Evolutionary conservation across 2,888 invertebrate genomes (phyloP).

Genomic region (Molanna angustata): DNA sequence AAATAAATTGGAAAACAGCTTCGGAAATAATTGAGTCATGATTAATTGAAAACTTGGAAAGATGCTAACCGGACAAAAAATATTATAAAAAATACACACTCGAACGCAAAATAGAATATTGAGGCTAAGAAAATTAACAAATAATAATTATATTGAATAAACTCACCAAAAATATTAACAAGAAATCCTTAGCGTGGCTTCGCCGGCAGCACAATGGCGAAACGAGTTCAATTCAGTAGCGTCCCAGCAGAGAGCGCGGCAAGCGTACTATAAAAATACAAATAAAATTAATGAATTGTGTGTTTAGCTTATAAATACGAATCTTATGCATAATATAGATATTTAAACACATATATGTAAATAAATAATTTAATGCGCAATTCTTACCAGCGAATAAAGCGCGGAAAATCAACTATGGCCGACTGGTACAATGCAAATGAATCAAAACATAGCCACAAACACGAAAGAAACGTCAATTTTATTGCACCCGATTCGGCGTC

Average conservation of each 20-base stretch:
- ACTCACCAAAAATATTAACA: slow-evolving; percentile 18
- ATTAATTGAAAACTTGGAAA: too few relatives aligned
- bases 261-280: slow-evolving; percentile 12
- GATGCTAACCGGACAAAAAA: too few relatives aligned
- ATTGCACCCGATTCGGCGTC: neutral
- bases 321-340: too few relatives aligned
- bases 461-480: too few relatives aligned
- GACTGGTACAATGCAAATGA: neutral
- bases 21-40: too few relatives aligned
- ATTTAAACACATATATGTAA: neutral
- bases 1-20: too few relatives aligned
- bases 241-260: slow-evolving; percentile 28
- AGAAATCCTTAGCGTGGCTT: slow-evolving; percentile 21
- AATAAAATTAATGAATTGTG: slow-evolving; percentile 7
- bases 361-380: neutral
- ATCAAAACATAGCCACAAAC: too few relatives aligned
- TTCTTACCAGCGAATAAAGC: neutral
- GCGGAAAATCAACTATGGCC: neutral
- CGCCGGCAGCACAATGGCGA: slow-evolving; percentile 25
- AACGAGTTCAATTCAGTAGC: slow-evolving; percentile 21
- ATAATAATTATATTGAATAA: too few relatives aligned
- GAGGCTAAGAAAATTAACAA: too few relatives aligned
- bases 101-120: too few relatives aligned
- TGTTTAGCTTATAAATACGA: slow-evolving; percentile 1
- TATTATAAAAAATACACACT: too few relatives aligned